A percentile compares a stretch with the other conserved stretches of the same genome.
Evolutionary conservation across 2,888 invertebrate species (phyloP).

Genomic region (Eurois occulta): DNA sequence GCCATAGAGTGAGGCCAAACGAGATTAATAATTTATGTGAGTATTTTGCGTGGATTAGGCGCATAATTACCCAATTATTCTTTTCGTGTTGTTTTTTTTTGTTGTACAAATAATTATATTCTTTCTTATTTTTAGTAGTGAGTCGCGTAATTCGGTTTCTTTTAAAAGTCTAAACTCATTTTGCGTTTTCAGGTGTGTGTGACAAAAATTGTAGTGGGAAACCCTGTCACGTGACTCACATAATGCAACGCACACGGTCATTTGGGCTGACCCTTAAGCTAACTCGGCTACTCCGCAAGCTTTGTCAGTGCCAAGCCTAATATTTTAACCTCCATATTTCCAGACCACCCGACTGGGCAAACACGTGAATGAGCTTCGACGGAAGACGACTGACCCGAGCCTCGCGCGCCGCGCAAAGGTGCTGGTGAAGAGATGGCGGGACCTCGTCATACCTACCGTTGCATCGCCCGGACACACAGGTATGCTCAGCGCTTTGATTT

Average conservation of each 20-base stretch:
- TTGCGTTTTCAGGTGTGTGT: background rate
- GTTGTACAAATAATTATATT: background rate
- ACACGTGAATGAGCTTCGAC: slow-evolving; percentile 97
- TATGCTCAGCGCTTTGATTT: slow-evolving; percentile 48
- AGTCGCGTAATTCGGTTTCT: background rate
- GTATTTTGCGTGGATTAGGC: background rate
- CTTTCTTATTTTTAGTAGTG: background rate
- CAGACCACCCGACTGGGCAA: slow-evolving; percentile 98
- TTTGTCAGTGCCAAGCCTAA: background rate
- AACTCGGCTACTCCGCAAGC: background rate
- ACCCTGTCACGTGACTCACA: background rate
- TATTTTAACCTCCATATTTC: slow-evolving; percentile 61
- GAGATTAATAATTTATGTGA: background rate
- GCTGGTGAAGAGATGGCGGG: slow-evolving; percentile 97
- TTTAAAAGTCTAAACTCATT: background rate
- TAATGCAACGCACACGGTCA: too few species aligned
- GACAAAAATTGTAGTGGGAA: background rate
- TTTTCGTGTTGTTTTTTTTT: background rate
- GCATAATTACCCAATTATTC: background rate
- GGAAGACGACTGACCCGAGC: slow-evolving; percentile 95
- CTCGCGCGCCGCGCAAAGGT: slow-evolving; percentile 97
- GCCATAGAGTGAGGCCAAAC: background rate
- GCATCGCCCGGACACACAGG: slow-evolving; percentile 85
- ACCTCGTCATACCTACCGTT: slow-evolving; percentile 93
- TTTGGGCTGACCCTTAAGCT: background rate